A percentile compares a stretch with the other conserved stretches of the same genome.
These are phyloP conservation scores for Tachina fera DNA, from an alignment of 2,888 invertebrate species.

Conservation along the genomic window DNA sequence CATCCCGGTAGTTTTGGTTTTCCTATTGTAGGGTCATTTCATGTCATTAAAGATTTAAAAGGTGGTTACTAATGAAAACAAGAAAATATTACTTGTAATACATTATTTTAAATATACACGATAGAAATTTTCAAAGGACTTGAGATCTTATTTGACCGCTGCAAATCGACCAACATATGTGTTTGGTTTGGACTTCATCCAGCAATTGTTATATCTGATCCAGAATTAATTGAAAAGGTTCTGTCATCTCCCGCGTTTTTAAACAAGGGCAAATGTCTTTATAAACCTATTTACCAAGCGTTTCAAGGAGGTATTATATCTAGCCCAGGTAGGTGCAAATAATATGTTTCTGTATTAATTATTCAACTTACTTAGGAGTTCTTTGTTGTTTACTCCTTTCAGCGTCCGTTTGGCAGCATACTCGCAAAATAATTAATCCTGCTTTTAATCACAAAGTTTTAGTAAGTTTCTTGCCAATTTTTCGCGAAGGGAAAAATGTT, in stretches of 20 bases:
- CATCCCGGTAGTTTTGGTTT: constrained; percentile 62
- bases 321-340: constrained; percentile 56
- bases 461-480: constrained; percentile 63
- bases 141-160: constrained; percentile 44
- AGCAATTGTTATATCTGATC: constrained; percentile 68
- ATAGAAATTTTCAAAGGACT: background rate
- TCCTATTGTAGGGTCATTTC: constrained; percentile 59
- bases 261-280: constrained; percentile 64
- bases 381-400: background rate
- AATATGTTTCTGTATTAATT: background rate
- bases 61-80: constrained; percentile 26
- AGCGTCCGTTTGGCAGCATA: constrained; percentile 60
- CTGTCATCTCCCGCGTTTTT: constrained; percentile 71
- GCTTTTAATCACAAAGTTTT: constrained; percentile 66
- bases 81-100: background rate
- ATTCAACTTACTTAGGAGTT: background rate
- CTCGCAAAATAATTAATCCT: constrained; percentile 70
- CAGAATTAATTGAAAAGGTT: constrained; percentile 68
- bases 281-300: constrained; percentile 32
- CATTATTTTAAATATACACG: background rate
- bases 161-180: constrained; percentile 56
- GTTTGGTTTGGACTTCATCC: constrained; percentile 71
- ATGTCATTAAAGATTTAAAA: constrained; percentile 29
- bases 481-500: constrained; percentile 66
- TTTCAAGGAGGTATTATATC: constrained; percentile 64